A percentile compares a stretch with the other conserved stretches of the same genome.
Evolutionary conservation across 2,888 invertebrate genomes (phyloP).

Genomic region (Drosophila maculinotata): DNA sequence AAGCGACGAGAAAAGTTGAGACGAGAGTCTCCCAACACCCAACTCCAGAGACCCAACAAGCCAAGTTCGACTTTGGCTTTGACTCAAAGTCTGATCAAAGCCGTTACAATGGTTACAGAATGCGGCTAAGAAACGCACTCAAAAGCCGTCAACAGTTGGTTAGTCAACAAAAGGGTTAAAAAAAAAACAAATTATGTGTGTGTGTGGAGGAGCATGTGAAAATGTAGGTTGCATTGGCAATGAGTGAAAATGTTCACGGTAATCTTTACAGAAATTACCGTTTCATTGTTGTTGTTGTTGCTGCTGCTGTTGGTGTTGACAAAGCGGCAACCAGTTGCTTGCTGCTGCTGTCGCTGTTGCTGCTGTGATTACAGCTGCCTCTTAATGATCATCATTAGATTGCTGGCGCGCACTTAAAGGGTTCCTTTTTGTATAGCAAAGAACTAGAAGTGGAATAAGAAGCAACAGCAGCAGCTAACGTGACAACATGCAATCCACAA

Average conservation of each 20-base stretch:
- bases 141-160: constrained; percentile 17
- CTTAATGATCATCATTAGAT: constrained; percentile 80
- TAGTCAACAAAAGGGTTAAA: constrained; percentile 54
- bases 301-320: constrained; percentile 60
- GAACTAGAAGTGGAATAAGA: constrained; percentile 11
- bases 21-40: constrained; percentile 2
- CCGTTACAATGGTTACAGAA: constrained; percentile 72
- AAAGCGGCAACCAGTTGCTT: constrained; percentile 60
- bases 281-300: constrained; percentile 40
- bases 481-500: constrained; percentile 73
- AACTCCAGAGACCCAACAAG: constrained; percentile 3
- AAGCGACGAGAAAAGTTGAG: constrained; percentile 40
- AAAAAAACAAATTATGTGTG: constrained; percentile 21
- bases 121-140: constrained; percentile 63
- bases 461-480: constrained; percentile 52
- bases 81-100: constrained; percentile 63
- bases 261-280: constrained; percentile 75
- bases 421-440: constrained; percentile 49
- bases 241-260: constrained; percentile 70
- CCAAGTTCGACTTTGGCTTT: constrained; percentile 12
- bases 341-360: constrained; percentile 28
- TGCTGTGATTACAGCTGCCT: constrained; percentile 64
- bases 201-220: constrained; percentile 48
- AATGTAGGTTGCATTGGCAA: constrained; percentile 77
- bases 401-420: constrained; percentile 64